Evolutionary conservation across 2,888 invertebrate species (phyloP).

Genomic region (Erannis defoliaria): DNA sequence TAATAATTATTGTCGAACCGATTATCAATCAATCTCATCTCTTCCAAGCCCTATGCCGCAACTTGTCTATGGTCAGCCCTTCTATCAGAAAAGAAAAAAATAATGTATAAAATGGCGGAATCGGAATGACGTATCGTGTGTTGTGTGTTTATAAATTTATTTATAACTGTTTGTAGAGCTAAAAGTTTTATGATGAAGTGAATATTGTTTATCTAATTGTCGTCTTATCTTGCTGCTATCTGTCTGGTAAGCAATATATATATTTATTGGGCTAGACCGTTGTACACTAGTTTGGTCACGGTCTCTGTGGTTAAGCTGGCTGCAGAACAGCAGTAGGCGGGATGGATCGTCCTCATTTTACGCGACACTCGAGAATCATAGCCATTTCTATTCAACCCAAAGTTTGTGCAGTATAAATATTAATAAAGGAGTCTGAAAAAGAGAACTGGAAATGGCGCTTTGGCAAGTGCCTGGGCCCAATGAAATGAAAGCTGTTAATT

Average conservation of each 20-base stretch:
- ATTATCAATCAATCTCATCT: too few species aligned
- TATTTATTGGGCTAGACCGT: conserved; percentile 14
- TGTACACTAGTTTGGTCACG: conserved; percentile 55
- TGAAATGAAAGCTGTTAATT: not conserved
- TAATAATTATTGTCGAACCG: too few species aligned
- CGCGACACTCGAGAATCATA: conserved; percentile 3
- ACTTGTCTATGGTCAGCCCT: conserved; percentile 22
- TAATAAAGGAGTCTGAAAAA: not conserved
- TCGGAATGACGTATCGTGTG: conserved; percentile 80
- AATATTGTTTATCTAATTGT: conserved; percentile 56
- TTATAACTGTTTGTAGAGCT: conserved; percentile 59
- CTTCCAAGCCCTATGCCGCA: not conserved
- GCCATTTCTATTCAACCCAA: not conserved
- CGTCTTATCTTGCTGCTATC: conserved; percentile 55
- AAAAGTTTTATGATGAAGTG: conserved; percentile 69
- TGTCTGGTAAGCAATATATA: conserved; percentile 62
- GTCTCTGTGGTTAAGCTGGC: conserved; percentile 55
- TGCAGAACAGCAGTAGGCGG: conserved; percentile 65
- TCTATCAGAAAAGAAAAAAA: conserved; percentile 42
- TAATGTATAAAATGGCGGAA: conserved; percentile 81
- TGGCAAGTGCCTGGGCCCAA: not conserved
- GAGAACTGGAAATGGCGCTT: not conserved
- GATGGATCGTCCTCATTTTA: conserved; percentile 41
- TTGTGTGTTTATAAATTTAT: conserved; percentile 79
- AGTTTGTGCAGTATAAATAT: not conserved